Percentiles rank a stretch among this genome's conserved stretches.
phyloP scores from a whole-genome alignment of 2,888 invertebrate genomes.

The Steinernema carpocapsae region DNA sequence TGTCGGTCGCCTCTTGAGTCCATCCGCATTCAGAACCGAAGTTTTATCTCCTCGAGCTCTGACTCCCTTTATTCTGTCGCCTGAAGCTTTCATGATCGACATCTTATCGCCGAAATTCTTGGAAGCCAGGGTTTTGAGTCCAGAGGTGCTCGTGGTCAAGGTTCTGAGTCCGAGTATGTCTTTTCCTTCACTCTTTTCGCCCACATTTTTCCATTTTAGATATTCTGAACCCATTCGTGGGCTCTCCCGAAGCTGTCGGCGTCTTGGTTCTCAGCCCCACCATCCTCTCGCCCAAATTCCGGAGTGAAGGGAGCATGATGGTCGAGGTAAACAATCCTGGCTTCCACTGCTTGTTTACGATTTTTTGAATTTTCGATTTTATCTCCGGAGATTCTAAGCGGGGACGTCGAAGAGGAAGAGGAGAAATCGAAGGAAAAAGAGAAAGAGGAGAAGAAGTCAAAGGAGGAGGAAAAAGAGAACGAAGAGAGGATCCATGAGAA shows the following conservation, averaged over 20 bases:
- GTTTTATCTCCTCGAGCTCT: constrained; percentile 60
- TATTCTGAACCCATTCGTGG: constrained; percentile 39
- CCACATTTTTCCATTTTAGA: constrained; percentile 21
- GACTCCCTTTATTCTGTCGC: constrained; percentile 59
- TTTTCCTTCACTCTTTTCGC: neutral
- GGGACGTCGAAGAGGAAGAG: constrained; percentile 28
- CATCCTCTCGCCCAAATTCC: constrained; percentile 59
- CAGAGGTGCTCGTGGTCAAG: constrained; percentile 61
- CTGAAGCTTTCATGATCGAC: constrained; percentile 57
- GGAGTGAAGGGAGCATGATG: constrained; percentile 55
- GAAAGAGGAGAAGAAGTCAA: neutral
- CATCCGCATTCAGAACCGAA: constrained; percentile 61
- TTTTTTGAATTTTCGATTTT: neutral
- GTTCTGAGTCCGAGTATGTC: constrained; percentile 59
- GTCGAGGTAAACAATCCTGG: constrained; percentile 48
- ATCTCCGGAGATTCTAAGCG: constrained; percentile 38
- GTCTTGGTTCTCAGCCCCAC: constrained; percentile 60
- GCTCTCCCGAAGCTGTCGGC: constrained; percentile 55
- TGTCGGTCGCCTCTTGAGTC: constrained; percentile 57
- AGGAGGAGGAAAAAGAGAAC: constrained; percentile 1
- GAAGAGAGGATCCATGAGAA: constrained; percentile 2
- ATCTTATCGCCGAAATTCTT: constrained; percentile 57
- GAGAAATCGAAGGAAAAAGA: neutral
- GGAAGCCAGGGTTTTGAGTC: constrained; percentile 59
- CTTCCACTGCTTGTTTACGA: neutral